A percentile compares a stretch with the other conserved stretches of the same genome.
Conservation (phyloP, 2,888 invertebrate species). For the Polydesmus complanatus region DNA sequence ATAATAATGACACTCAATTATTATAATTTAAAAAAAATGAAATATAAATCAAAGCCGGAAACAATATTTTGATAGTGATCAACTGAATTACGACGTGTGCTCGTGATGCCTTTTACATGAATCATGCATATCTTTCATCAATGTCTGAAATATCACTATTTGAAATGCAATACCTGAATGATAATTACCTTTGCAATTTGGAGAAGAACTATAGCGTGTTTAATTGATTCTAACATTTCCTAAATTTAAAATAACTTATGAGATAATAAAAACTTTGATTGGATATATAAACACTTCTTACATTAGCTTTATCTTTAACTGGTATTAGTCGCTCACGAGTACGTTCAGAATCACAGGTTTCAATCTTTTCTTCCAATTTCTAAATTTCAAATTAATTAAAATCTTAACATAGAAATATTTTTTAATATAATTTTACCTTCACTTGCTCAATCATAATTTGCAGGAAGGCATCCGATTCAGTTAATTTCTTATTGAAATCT, state of each 20-base stretch:
- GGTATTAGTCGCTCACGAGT: constrained; percentile 54
- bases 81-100: no score
- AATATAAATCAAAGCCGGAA: no score
- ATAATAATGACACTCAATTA: background rate
- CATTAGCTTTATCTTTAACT: constrained; percentile 60
- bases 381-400: background rate
- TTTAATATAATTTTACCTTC: constrained; percentile 35
- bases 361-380: constrained; percentile 1
- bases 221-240: constrained; percentile 91
- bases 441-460: constrained; percentile 91
- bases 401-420: background rate
- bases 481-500: constrained; percentile 76
- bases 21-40: background rate
- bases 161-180: no score
- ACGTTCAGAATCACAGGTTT: constrained; percentile 35
- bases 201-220: constrained; percentile 93
- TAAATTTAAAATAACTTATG: constrained; percentile 38
- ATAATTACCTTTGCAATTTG: constrained; percentile 84
- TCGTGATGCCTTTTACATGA: no score
- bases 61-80: no score
- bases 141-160: no score
- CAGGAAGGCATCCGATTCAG: constrained; percentile 90
- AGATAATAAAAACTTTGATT: background rate
- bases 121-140: no score
- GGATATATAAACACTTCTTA: constrained; percentile 40